Base-by-base conservation (phyloP, 2,888 invertebrate genomes). In the Drosophila austrosaltans region DNA sequence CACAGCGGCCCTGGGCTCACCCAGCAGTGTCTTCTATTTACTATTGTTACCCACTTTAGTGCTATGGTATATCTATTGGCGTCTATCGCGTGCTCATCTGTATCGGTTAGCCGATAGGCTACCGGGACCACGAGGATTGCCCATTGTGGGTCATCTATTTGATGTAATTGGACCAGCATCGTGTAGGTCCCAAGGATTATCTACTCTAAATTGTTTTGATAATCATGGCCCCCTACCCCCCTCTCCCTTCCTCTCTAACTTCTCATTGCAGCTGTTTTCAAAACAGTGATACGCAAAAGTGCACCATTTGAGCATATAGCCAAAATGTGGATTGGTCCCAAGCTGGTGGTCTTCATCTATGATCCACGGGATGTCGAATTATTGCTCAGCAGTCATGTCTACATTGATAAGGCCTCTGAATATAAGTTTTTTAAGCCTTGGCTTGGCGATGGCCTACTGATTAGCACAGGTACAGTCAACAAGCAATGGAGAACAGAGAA, bases 341-440 rank as follows among this genome's bases (percentile, higher is more conserved):
- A 96, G 90, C 94, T 96, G 54, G 69, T 96, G 32, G 94, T 96
- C 58, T 96, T 96, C 93, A 91, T 96, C 81, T 94, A 94, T 75
- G 96, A 96, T 87, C 96, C 96, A 20, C 94, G 95, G 2, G 96
- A 96, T 86, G 95, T 96, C 42, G 96, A 96, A 91, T 93, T 96
- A 59, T 94, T 96, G 79, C 93, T 97, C 22, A 95, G 96, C 90
- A 96, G 96, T 81, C 95, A 96, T 87, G 95, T 95, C 1, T 95
- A 96, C 91, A 96, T 97, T 78, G 96, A 96, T 93, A 97, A 97
- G 91, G 95, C 96, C 28, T 93, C 94, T 10, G 96, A 96, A 88
- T 96, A 96, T 92, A 93, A 94, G 82, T 96, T 96, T 93, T 96
- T 97, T 92, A 94, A 96, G 89, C 96, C 96, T 44, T 97, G 96